A percentile compares a stretch with the other conserved stretches of the same genome.
Conservation (phyloP, 2,888 invertebrate species). For the Notocelia uddmanniana region DNA sequence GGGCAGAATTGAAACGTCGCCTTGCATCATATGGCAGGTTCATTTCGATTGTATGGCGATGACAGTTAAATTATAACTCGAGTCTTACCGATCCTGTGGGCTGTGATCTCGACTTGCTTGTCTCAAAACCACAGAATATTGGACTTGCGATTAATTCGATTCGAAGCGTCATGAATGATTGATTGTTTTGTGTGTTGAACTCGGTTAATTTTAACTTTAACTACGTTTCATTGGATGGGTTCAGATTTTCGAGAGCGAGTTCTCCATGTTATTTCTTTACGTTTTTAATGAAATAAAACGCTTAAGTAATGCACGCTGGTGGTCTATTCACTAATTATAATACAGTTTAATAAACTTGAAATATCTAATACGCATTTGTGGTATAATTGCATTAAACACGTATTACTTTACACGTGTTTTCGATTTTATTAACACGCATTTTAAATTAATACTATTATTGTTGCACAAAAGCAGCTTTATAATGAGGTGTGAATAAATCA, state of each 20-base stretch:
- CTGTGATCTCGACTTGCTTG: constrained; percentile 10
- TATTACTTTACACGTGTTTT: not conserved
- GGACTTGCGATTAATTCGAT: constrained; percentile 12
- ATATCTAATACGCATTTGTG: not conserved
- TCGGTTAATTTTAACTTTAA: not conserved
- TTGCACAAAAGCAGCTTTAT: too few species aligned
- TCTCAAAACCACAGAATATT: constrained; percentile 20
- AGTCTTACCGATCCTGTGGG: not conserved
- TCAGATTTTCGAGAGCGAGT: too few species aligned
- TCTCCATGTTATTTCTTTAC: too few species aligned
- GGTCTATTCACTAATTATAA: not conserved
- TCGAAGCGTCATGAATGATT: not conserved
- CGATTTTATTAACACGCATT: too few species aligned
- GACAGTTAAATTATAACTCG: constrained; percentile 42
- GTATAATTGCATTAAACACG: not conserved
- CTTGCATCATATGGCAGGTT: constrained; percentile 30
- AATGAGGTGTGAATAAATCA: too few species aligned
- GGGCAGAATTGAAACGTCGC: constrained; percentile 18
- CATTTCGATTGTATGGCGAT: constrained; percentile 32
- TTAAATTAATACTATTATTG: too few species aligned
- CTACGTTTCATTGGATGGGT: too few species aligned
- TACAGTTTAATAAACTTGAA: not conserved
- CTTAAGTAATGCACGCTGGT: not conserved
- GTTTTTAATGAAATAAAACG: not conserved
- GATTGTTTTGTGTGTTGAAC: not conserved